phyloP scores from a whole-genome alignment of 2,888 invertebrate species.

The Reticulitermes lucifugus region DNA sequence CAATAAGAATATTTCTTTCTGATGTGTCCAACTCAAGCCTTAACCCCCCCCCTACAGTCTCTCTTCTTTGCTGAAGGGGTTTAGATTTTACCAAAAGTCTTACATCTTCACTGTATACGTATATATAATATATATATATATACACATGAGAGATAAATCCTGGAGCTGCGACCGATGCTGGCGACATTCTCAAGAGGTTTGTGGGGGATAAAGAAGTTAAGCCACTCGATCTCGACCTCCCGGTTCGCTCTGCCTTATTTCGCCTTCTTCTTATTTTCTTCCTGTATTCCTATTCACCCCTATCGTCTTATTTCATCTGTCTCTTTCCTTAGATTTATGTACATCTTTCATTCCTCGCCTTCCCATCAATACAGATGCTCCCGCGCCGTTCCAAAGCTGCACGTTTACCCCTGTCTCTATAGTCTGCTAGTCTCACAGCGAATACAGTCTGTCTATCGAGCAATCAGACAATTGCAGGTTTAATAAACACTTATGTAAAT shows the following conservation, averaged over 20 bases:
- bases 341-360: conserved; percentile 23
- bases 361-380: conserved; percentile 26
- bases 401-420: neutral
- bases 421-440: neutral
- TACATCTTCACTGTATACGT: conserved; percentile 33
- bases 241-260: conserved; percentile 10
- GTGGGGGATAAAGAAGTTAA: conserved; percentile 41
- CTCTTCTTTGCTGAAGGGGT: neutral
- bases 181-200: conserved; percentile 40
- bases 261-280: neutral
- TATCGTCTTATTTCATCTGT: conserved; percentile 30
- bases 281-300: conserved; percentile 6
- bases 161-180: conserved; percentile 13
- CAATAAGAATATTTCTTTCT: neutral
- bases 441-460: no score
- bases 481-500: neutral
- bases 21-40: conserved; percentile 9
- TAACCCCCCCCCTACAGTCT: neutral
- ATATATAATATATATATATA: conserved; percentile 33
- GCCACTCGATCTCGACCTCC: conserved; percentile 39
- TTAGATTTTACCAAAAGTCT: conserved; percentile 21
- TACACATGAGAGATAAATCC: conserved; percentile 38
- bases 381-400: conserved; percentile 5
- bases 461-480: no score
- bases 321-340: conserved; percentile 29